phyloP scores from a whole-genome alignment of 2,888 invertebrate species.

The Sphaerophoria taeniata region DNA sequence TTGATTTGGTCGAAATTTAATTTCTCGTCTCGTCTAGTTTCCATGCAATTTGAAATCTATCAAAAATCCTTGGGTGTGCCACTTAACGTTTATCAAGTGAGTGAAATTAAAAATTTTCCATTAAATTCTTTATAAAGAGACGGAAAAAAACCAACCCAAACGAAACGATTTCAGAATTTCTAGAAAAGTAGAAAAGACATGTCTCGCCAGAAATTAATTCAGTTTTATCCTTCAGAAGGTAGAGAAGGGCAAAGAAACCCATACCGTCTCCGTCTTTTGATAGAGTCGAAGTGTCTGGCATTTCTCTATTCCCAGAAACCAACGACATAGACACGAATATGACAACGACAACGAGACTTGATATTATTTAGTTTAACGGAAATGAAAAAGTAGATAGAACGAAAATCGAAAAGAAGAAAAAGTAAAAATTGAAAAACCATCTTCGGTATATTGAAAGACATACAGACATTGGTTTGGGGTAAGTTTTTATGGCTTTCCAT shows the following conservation, averaged over 20 bases:
- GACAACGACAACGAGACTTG: slow-evolving; percentile 13
- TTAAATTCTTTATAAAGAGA: slow-evolving; percentile 37
- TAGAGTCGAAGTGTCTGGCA: slow-evolving; percentile 2
- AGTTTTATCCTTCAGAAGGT: slow-evolving; percentile 51
- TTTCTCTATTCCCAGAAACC: not conserved
- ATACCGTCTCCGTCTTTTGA: not conserved
- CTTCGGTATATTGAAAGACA: slow-evolving; percentile 35
- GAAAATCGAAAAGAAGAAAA: slow-evolving; percentile 48
- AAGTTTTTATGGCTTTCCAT: slow-evolving; percentile 32
- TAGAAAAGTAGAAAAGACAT: slow-evolving; percentile 33
- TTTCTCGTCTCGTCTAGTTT: not conserved
- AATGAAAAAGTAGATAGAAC: slow-evolving; percentile 38
- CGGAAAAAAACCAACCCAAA: not conserved
- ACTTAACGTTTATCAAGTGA: slow-evolving; percentile 57
- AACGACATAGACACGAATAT: slow-evolving; percentile 15
- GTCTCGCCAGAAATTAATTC: slow-evolving; percentile 72
- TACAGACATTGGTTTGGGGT: not conserved
- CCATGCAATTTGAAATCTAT: slow-evolving; percentile 13
- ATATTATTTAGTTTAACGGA: slow-evolving; percentile 51
- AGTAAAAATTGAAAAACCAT: slow-evolving; percentile 25
- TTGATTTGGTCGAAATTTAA: not conserved
- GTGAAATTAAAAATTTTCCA: slow-evolving; percentile 57
- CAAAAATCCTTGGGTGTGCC: slow-evolving; percentile 51
- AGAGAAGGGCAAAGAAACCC: not conserved
- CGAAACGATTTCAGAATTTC: slow-evolving; percentile 3